Evolutionary conservation across 1,140 invertebrate species (phyloP).

Genomic region (Dinothrombium tinctorium): DNA sequence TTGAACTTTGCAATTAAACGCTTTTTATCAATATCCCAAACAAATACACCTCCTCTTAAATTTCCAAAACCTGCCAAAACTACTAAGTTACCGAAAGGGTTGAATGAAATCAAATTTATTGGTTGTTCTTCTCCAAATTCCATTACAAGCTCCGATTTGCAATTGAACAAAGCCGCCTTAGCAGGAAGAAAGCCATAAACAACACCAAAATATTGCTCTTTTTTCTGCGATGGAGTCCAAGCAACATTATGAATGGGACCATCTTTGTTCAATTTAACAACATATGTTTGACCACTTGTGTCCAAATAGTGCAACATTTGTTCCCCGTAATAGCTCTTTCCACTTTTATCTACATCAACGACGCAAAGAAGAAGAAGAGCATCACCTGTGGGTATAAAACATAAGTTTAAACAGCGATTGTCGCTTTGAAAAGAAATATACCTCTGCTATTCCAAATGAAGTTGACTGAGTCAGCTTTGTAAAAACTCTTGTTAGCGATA

Average conservation of each 20-base stretch:
- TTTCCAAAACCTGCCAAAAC: constrained; percentile 84
- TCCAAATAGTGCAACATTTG: constrained; percentile 66
- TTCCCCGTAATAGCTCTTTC: constrained; percentile 89
- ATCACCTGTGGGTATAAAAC: constrained; percentile 29
- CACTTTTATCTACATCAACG: constrained; percentile 75
- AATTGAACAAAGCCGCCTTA: constrained; percentile 64
- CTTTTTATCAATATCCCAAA: constrained; percentile 58
- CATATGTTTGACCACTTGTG: constrained; percentile 53
- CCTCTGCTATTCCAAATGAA: constrained; percentile 63
- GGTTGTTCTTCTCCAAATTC: constrained; percentile 69
- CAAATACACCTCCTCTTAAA: constrained; percentile 60
- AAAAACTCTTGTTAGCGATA: constrained; percentile 45
- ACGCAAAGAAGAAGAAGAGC: constrained; percentile 56
- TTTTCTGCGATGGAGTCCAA: constrained; percentile 69
- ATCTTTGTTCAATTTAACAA: constrained; percentile 61
- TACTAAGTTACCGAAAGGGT: constrained; percentile 66
- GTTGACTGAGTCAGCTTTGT: constrained; percentile 53
- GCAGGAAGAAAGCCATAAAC: constrained; percentile 87
- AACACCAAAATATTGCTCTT: constrained; percentile 46
- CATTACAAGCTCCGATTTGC: constrained; percentile 71
- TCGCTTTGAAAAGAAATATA: constrained; percentile 9
- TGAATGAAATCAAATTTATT: constrained; percentile 60
- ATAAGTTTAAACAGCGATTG: neutral
- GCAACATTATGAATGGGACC: constrained; percentile 70
- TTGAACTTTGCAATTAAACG: constrained; percentile 43